These are phyloP conservation scores for Chelonia mydas DNA, from an alignment of 2,797 vertebrate genomes.

Conservation along the genomic window DNA sequence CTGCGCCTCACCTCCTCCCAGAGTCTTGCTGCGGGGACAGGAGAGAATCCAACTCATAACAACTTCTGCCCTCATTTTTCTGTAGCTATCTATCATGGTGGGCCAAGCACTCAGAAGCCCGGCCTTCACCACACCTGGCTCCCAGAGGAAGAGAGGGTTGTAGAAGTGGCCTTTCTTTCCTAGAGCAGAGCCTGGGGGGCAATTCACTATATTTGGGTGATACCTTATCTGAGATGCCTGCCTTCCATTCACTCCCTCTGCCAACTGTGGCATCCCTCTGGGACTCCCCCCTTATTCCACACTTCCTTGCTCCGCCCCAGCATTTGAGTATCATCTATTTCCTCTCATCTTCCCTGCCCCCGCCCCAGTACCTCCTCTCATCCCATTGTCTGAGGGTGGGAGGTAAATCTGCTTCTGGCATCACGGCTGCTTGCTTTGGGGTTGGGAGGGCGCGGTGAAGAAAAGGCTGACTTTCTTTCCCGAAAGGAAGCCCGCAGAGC, in stretches of 20 bases:
- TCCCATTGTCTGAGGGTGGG: background rate
- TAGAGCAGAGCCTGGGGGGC: background rate
- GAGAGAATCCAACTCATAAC: background rate
- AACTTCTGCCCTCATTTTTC: background rate
- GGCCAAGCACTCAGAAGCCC: background rate
- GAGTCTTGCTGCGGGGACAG: background rate
- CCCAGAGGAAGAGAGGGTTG: background rate
- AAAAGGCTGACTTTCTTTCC: background rate
- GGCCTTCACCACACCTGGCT: background rate
- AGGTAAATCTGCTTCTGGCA: background rate
- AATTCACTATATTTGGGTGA: background rate
- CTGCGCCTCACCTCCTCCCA: background rate
- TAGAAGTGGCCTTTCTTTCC: background rate
- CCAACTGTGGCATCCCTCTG: background rate
- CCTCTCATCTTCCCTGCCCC: background rate
- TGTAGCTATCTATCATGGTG: background rate
- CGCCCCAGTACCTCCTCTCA: rapidly evolving
- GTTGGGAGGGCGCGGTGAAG: rapidly evolving
- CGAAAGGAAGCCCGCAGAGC: background rate
- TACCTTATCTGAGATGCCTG: background rate
- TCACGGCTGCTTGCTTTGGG: background rate
- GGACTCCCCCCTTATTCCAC: background rate
- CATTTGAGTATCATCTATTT: background rate
- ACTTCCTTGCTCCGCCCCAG: background rate
- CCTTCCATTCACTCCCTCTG: background rate